Evolutionary conservation across 2,113 vertebrate species (phyloP).

Genomic region (Craseonycteris thonglongyai): DNA sequence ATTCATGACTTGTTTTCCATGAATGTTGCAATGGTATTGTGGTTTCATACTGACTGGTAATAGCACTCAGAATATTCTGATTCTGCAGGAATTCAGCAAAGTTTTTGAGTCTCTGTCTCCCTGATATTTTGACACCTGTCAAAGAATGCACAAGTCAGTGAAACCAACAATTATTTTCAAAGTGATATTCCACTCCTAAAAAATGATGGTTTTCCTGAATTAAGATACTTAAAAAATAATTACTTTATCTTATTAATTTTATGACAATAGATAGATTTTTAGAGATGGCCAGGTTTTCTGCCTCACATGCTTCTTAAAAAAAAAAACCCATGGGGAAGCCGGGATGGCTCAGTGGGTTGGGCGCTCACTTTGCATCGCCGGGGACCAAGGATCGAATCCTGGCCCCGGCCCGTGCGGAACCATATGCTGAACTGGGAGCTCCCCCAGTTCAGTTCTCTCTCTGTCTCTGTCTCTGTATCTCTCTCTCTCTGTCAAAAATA

Average conservation of each 20-base stretch:
- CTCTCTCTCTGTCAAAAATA: no score
- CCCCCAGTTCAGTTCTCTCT: no score
- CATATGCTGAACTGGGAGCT: no score
- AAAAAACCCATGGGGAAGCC: no score
- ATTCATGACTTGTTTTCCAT: conserved; percentile 1
- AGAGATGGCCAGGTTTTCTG: not conserved
- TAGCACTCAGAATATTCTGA: not conserved
- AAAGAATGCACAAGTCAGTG: not conserved
- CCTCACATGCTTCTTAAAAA: not conserved
- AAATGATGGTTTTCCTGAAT: conserved; percentile 18
- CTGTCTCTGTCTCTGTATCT: no score
- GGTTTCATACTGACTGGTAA: not conserved
- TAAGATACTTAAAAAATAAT: not conserved
- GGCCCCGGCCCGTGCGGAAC: no score
- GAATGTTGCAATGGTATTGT: not conserved
- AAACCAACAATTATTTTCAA: not conserved
- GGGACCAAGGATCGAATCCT: no score
- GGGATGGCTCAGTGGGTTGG: no score
- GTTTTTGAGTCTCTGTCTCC: not conserved
- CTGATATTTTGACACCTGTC: conserved; percentile 14
- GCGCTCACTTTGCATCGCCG: no score
- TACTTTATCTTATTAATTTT: not conserved
- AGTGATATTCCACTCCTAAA: not conserved
- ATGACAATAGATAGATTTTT: not conserved
- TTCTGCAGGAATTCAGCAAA: conserved; percentile 13